phyloP scores from a whole-genome alignment of 1,140 invertebrate species.

The Sipha flava region DNA sequence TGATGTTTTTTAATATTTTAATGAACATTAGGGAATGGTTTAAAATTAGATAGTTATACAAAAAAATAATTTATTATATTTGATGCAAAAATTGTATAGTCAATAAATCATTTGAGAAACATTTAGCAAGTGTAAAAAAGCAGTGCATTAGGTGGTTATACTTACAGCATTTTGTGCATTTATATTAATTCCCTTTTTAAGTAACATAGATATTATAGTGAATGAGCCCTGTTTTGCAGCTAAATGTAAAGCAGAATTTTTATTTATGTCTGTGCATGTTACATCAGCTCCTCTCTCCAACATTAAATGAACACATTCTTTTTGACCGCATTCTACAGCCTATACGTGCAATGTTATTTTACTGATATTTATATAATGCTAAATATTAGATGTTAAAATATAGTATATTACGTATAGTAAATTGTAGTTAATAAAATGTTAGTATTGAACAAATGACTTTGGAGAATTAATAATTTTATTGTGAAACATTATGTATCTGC shows the following conservation, averaged over 20 bases:
- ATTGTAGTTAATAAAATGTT: neutral
- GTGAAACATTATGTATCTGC: neutral
- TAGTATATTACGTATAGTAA: neutral
- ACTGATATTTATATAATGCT: neutral
- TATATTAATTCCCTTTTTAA: constrained; percentile 41
- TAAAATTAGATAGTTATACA: too few relatives aligned
- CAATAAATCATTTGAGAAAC: neutral
- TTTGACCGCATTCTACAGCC: constrained; percentile 43
- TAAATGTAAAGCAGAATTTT: constrained; percentile 41
- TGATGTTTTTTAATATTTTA: neutral
- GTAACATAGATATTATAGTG: constrained; percentile 40
- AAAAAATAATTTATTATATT: neutral
- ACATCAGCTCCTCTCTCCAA: constrained; percentile 51
- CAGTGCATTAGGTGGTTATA: neutral
- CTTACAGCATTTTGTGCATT: constrained; percentile 40
- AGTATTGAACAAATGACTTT: neutral
- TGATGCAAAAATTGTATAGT: neutral
- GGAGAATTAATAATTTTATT: neutral
- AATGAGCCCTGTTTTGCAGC: constrained; percentile 40
- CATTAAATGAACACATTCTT: constrained; percentile 50
- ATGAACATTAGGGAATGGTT: too few relatives aligned
- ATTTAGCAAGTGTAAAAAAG: constrained; percentile 5
- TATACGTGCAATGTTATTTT: constrained; percentile 33
- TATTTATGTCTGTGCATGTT: constrained; percentile 48
- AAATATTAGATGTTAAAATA: neutral